Percentiles rank a stretch among this genome's conserved stretches.
phyloP scores from a whole-genome alignment of 2,888 invertebrate species.

The Epistrophella euchroma region DNA sequence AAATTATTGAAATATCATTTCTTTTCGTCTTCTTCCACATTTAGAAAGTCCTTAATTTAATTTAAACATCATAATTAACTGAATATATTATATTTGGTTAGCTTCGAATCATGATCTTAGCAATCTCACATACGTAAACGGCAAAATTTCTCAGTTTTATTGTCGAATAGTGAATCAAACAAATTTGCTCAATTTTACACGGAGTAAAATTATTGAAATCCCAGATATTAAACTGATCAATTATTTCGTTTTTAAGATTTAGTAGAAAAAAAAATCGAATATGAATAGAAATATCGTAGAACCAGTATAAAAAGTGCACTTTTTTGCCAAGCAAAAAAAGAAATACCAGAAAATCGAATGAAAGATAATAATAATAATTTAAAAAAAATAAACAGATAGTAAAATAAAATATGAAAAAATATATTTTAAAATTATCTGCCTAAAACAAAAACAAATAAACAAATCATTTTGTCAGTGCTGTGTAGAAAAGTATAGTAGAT shows the following conservation, averaged over 20 bases:
- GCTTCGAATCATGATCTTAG: too few species aligned
- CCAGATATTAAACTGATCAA: too few species aligned
- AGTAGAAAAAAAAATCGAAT: not conserved
- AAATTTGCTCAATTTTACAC: too few species aligned
- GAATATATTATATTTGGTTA: not conserved
- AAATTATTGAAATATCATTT: not conserved
- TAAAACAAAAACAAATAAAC: constrained; percentile 41
- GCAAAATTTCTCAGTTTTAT: too few species aligned
- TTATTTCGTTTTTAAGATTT: constrained; percentile 18
- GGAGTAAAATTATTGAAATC: too few species aligned
- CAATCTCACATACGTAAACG: too few species aligned
- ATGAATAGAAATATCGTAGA: constrained; percentile 54
- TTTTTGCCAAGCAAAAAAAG: constrained; percentile 56
- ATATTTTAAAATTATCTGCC: not conserved
- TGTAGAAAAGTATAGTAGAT: constrained; percentile 24
- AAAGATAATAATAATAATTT: constrained; percentile 27
- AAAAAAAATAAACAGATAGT: not conserved
- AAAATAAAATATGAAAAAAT: too few species aligned
- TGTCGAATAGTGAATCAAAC: too few species aligned
- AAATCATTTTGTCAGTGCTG: constrained; percentile 39
- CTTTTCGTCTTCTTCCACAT: not conserved
- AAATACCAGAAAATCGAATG: constrained; percentile 25
- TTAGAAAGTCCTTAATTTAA: too few species aligned
- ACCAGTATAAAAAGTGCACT: constrained; percentile 69
- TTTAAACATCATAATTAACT: constrained; percentile 7